These are phyloP conservation scores for Nemotelus pantherinus DNA, from an alignment of 2,888 invertebrate species.

Conservation along the genomic window DNA sequence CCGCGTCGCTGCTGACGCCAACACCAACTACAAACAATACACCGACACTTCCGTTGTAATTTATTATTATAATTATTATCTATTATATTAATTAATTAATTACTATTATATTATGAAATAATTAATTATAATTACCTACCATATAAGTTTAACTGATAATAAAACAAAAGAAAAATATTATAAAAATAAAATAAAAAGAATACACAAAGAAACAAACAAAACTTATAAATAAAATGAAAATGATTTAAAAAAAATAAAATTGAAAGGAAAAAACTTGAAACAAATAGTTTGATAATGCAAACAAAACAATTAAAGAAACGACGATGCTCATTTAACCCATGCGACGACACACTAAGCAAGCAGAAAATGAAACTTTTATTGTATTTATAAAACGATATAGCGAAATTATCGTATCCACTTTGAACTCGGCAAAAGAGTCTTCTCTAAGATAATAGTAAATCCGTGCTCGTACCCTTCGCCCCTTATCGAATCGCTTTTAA, in stretches of 20 bases:
- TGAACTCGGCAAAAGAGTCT: background rate
- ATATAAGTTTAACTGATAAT: conserved; percentile 47
- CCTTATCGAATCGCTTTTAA: background rate
- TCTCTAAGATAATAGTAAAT: background rate
- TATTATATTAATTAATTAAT: conserved; percentile 49
- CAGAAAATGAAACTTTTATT: conserved; percentile 4
- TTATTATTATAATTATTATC: conserved; percentile 51
- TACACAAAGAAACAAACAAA: conserved; percentile 30
- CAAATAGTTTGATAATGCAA: conserved; percentile 34
- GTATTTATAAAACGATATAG: background rate
- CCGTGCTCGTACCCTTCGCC: background rate
- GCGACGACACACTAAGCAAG: background rate
- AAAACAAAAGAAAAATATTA: conserved; percentile 19
- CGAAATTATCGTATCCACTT: background rate
- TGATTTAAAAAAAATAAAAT: conserved; percentile 16
- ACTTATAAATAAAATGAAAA: conserved; percentile 29
- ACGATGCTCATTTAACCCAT: conserved; percentile 29
- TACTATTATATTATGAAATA: conserved; percentile 50
- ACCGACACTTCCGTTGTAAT: conserved; percentile 67
- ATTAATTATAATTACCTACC: conserved; percentile 50
- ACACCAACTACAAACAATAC: conserved; percentile 66
- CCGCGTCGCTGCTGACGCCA: conserved; percentile 66
- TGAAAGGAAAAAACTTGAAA: conserved; percentile 7
- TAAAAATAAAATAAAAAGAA: conserved; percentile 22
- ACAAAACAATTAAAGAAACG: too few relatives aligned